Percentiles rank a stretch among this genome's conserved stretches.
Conservation (phyloP, 2,113 vertebrate species). For the Zosterops hypoxanthus region DNA sequence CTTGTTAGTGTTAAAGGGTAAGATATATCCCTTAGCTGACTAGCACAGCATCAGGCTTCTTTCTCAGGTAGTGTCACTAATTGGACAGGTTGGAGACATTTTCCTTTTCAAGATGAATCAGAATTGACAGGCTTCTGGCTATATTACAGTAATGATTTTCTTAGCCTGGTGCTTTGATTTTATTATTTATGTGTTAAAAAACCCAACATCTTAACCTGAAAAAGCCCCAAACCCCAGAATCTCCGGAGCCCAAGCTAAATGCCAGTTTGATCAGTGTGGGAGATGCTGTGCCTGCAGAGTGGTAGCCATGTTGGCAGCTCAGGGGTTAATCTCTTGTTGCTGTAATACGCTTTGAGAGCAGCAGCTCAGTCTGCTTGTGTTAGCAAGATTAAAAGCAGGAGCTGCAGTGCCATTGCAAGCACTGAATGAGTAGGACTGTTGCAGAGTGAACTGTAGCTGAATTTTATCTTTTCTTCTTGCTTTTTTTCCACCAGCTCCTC, state of each 20-base stretch:
- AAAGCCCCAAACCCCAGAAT: neutral
- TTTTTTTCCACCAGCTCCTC: constrained; percentile 86
- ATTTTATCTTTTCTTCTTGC: constrained; percentile 75
- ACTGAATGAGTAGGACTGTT: constrained; percentile 73
- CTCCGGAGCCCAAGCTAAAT: neutral
- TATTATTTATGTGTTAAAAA: neutral
- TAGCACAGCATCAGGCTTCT: neutral
- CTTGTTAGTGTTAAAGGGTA: neutral
- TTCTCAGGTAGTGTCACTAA: neutral
- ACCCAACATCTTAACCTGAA: neutral
- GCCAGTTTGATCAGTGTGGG: constrained; percentile 1
- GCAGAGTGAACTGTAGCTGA: constrained; percentile 74
- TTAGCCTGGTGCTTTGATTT: constrained; percentile 19
- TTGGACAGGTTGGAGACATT: constrained; percentile 12
- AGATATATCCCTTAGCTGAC: neutral
- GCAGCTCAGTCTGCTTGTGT: constrained; percentile 83
- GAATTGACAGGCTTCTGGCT: neutral
- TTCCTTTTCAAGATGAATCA: constrained; percentile 22
- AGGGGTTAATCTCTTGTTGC: constrained; percentile 85
- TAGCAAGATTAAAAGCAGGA: constrained; percentile 87
- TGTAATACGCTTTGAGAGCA: constrained; percentile 79
- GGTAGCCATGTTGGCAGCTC: constrained; percentile 82
- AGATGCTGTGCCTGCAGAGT: constrained; percentile 69
- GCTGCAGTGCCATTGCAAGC: constrained; percentile 82
- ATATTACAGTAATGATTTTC: neutral